Evolutionary conservation across 2,888 invertebrate species (phyloP).

Genomic region (Operophtera brumata): DNA sequence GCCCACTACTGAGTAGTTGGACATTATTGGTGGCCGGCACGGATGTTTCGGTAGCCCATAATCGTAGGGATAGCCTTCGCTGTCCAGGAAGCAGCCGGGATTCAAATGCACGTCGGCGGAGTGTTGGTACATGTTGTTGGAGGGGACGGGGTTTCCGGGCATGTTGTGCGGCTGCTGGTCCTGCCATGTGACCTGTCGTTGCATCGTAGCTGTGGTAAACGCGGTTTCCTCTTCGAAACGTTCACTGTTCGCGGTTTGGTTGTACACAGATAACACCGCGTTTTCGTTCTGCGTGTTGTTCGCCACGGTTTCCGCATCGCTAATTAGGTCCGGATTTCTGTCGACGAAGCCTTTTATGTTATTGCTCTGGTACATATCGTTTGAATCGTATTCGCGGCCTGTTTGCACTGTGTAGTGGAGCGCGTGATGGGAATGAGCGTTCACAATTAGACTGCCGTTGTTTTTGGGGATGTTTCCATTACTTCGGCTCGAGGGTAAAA

Average conservation of each 20-base stretch:
- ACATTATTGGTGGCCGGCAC: conserved; percentile 69
- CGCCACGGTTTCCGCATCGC: conserved; percentile 85
- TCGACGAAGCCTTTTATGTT: conserved; percentile 80
- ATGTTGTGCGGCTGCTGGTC: conserved; percentile 72
- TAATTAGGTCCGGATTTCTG: conserved; percentile 90
- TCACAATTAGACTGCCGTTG: conserved; percentile 77
- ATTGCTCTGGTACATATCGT: conserved; percentile 72
- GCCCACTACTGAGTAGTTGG: conserved; percentile 69
- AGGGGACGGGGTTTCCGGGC: conserved; percentile 55
- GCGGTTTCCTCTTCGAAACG: conserved; percentile 72
- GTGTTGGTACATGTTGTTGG: conserved; percentile 81
- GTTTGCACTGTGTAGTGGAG: conserved; percentile 75
- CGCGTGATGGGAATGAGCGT: conserved; percentile 81
- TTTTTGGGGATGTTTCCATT: conserved; percentile 79
- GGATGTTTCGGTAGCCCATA: conserved; percentile 87
- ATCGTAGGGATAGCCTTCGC: conserved; percentile 90
- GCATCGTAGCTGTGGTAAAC: conserved; percentile 65
- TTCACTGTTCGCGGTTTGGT: conserved; percentile 62
- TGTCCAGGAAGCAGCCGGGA: conserved; percentile 87
- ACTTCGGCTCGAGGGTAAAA: conserved; percentile 63
- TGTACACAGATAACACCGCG: conserved; percentile 70
- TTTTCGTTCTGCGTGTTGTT: conserved; percentile 75
- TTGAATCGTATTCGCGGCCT: conserved; percentile 81
- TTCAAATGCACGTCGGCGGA: conserved; percentile 88
- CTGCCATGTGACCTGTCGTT: conserved; percentile 80